Evolutionary conservation across 2,888 invertebrate species (phyloP).

Genomic region (Atethmia centrago): DNA sequence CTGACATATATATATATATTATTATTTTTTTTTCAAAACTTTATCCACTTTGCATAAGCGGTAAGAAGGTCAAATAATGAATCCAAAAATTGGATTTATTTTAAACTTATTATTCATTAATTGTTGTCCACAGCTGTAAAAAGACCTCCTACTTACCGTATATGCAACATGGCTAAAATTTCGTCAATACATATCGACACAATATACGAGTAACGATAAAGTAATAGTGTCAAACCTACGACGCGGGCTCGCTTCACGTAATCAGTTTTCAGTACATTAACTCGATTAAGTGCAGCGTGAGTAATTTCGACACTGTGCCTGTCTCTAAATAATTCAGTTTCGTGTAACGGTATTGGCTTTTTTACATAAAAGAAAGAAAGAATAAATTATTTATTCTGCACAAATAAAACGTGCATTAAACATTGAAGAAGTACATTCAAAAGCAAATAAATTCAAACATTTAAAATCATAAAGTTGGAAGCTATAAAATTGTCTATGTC

Average conservation of each 20-base stretch:
- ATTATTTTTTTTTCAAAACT: no score
- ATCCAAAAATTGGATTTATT: no score
- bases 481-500: no score
- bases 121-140: neutral
- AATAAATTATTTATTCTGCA: no score
- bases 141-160: neutral
- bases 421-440: no score
- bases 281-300: slow-evolving; percentile 36
- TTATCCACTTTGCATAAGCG: no score
- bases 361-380: neutral
- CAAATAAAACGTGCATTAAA: no score
- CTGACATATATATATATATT: no score
- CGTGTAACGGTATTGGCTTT: neutral
- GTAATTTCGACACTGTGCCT: slow-evolving; percentile 22
- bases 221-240: slow-evolving; percentile 37
- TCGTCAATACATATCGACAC: neutral
- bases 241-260: slow-evolving; percentile 23
- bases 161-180: neutral
- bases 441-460: no score
- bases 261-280: slow-evolving; percentile 54
- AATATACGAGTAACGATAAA: neutral
- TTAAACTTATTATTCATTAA: no score
- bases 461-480: no score
- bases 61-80: no score
- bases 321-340: slow-evolving; percentile 35